Evolutionary conservation across 1,140 invertebrate genomes (phyloP).

Genomic region (Hycleus cichorii): DNA sequence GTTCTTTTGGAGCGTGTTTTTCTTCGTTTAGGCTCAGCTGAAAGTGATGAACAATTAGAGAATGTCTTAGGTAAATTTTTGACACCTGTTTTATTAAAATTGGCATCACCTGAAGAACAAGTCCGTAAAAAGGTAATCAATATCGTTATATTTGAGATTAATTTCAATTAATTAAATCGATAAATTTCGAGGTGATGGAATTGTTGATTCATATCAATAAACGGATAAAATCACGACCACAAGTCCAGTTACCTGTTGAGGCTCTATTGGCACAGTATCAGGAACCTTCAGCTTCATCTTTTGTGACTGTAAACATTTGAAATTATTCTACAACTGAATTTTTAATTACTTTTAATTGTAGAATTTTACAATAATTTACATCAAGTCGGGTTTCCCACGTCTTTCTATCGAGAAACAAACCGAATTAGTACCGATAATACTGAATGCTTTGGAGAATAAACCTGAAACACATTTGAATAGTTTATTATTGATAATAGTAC

Average conservation of each 20-base stretch:
- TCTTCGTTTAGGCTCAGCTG: constrained; percentile 76
- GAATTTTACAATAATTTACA: constrained; percentile 93
- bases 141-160: constrained; percentile 6
- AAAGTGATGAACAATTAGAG: constrained; percentile 83
- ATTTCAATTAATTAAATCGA: background rate
- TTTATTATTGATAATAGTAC: constrained; percentile 72
- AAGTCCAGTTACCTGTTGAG: constrained; percentile 83
- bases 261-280: constrained; percentile 73
- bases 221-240: constrained; percentile 72
- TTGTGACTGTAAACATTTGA: constrained; percentile 60
- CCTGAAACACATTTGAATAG: constrained; percentile 80
- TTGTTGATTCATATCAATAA: constrained; percentile 89
- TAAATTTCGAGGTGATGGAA: constrained; percentile 70
- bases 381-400: constrained; percentile 84
- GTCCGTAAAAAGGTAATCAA: constrained; percentile 67
- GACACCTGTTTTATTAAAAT: constrained; percentile 80
- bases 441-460: constrained; percentile 74
- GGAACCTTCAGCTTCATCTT: constrained; percentile 68
- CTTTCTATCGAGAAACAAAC: constrained; percentile 67
- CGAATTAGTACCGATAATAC: constrained; percentile 64
- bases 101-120: constrained; percentile 76
- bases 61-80: constrained; percentile 76
- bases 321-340: background rate
- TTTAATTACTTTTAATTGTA: constrained; percentile 44
- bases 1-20: constrained; percentile 84